phyloP scores from a whole-genome alignment of 2,113 vertebrate species.

The Cololabis saira region DNA sequence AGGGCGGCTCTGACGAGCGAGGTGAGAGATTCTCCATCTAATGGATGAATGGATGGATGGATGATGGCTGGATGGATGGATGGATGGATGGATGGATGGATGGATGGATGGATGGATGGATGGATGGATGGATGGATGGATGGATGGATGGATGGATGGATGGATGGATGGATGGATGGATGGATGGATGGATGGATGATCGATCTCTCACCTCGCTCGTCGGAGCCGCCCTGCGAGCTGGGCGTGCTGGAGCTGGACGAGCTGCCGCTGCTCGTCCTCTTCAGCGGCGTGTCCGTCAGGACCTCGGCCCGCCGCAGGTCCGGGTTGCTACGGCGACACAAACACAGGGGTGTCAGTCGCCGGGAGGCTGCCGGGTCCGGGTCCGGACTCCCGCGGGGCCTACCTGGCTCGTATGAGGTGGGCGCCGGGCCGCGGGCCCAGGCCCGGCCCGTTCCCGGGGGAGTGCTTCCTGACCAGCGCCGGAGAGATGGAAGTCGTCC shows the following conservation, averaged over 20 bases:
- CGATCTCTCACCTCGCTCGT: conserved; percentile 86
- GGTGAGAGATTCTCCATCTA: too few species aligned
- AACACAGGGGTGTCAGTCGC: conserved; percentile 32
- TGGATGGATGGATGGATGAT: too few species aligned
- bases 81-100: too few species aligned
- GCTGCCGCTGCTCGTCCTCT: conserved; percentile 95
- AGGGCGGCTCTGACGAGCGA: too few species aligned
- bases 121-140: too few species aligned
- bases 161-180: too few species aligned
- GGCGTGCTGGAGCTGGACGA: conserved; percentile 98
- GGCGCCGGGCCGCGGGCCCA: conserved; percentile 89
- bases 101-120: too few species aligned
- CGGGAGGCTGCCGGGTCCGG: neutral
- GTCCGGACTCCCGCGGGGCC: neutral
- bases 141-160: too few species aligned
- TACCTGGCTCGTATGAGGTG: conserved; percentile 96
- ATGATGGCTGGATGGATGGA: too few species aligned
- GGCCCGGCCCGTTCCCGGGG: conserved; percentile 90
- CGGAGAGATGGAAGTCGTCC: conserved; percentile 98
- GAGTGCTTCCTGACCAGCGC: conserved; percentile 96
- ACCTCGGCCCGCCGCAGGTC: conserved; percentile 91
- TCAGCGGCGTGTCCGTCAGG: conserved; percentile 88
- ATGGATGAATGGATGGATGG: too few species aligned
- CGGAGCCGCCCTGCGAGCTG: conserved; percentile 94
- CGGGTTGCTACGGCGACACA: conserved; percentile 86